A percentile compares a stretch with the other conserved stretches of the same genome.
Conservation (phyloP, 2,797 vertebrate species). For the Microhierax caerulescens region DNA sequence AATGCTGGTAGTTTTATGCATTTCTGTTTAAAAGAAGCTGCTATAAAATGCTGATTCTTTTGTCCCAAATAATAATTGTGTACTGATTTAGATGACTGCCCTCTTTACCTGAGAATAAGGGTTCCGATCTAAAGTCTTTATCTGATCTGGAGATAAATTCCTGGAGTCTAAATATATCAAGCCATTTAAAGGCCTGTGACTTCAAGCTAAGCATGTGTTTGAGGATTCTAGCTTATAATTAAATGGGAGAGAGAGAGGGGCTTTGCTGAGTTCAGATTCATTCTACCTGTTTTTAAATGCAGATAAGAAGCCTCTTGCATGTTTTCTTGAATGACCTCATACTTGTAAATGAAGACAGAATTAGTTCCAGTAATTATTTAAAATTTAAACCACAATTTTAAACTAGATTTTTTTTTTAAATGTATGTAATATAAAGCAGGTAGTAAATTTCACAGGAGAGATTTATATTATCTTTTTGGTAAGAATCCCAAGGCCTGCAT, state of each 20-base stretch:
- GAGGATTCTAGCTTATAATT: not conserved
- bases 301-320: not conserved
- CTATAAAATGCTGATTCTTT: not conserved
- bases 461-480: not conserved
- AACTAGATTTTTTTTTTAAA: not conserved
- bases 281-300: not conserved
- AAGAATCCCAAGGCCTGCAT: not conserved
- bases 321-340: not conserved
- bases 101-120: not conserved
- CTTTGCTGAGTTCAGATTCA: not conserved
- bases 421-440: not conserved
- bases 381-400: not conserved
- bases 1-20: not conserved
- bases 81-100: not conserved
- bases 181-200: not conserved
- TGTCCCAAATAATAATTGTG: not conserved
- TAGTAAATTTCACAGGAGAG: not conserved
- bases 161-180: not conserved
- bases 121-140: not conserved
- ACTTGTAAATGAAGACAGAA: not conserved
- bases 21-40: not conserved
- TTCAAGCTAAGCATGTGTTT: not conserved
- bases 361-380: not conserved
- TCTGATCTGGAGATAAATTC: not conserved
- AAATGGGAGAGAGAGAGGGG: not conserved